Percentiles rank a stretch among this genome's conserved stretches.
These are phyloP conservation scores for Bembecia ichneumoniformis DNA, from an alignment of 2,888 invertebrate species.

Conservation along the genomic window DNA sequence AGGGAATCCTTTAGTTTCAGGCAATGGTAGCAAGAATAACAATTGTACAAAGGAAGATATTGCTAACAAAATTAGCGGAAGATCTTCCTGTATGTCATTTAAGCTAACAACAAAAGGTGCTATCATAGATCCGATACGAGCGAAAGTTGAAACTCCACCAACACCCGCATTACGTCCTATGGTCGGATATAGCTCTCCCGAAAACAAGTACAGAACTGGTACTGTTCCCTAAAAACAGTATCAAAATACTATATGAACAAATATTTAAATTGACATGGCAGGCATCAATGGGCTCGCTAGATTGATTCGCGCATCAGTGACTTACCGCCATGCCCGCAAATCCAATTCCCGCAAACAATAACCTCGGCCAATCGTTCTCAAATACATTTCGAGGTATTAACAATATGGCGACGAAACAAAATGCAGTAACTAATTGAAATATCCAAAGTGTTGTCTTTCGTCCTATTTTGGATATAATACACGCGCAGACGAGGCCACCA, in stretches of 20 bases:
- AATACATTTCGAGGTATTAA: conserved; percentile 54
- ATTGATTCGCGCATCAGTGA: conserved; percentile 6
- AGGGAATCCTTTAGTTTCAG: conserved; percentile 54
- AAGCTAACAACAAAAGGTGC: conserved; percentile 48
- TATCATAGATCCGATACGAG: conserved; percentile 83
- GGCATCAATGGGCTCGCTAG: neutral
- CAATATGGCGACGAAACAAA: conserved; percentile 64
- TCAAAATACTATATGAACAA: neutral
- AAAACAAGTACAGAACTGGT: conserved; percentile 78
- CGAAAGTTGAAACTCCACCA: conserved; percentile 81
- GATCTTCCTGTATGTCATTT: conserved; percentile 27
- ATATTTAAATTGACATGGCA: neutral
- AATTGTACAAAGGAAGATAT: conserved; percentile 39
- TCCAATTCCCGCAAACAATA: conserved; percentile 74
- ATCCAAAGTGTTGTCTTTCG: conserved; percentile 61
- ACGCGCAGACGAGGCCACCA: conserved; percentile 67
- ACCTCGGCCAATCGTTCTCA: conserved; percentile 65
- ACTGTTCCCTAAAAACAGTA: conserved; percentile 54
- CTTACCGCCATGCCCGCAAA: conserved; percentile 77
- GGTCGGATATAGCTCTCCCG: conserved; percentile 85
- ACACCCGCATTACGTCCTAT: conserved; percentile 82
- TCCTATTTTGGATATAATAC: conserved; percentile 59
- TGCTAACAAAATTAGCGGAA: conserved; percentile 43
- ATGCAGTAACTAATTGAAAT: conserved; percentile 57
- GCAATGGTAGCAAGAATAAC: conserved; percentile 44